Evolutionary conservation across 2,113 vertebrate genomes (phyloP).

Genomic region (Raja brachyura): DNA sequence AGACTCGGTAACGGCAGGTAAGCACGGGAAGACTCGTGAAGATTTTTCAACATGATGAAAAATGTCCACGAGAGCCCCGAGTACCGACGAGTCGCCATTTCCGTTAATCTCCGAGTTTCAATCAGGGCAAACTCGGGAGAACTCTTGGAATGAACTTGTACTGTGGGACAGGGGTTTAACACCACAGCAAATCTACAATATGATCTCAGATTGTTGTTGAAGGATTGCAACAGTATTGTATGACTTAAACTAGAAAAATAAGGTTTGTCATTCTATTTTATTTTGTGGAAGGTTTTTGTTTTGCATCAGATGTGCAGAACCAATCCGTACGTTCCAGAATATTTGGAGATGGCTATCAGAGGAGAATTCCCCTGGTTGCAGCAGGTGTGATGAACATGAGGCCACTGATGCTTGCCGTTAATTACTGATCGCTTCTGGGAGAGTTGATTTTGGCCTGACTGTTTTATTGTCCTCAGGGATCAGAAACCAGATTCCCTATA

Average conservation of each 20-base stretch:
- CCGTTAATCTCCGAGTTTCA: too few relatives aligned
- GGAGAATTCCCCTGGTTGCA: background rate
- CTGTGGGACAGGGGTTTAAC: too few relatives aligned
- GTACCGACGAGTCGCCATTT: too few relatives aligned
- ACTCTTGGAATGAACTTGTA: too few relatives aligned
- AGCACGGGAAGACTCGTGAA: too few relatives aligned
- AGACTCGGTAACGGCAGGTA: too few relatives aligned
- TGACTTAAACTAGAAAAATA: background rate
- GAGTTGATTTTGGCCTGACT: background rate
- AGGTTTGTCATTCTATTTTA: background rate
- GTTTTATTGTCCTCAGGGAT: background rate
- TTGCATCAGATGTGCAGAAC: background rate
- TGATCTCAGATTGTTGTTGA: background rate
- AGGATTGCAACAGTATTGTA: background rate
- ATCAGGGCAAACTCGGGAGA: too few relatives aligned
- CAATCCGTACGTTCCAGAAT: background rate
- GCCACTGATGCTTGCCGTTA: background rate
- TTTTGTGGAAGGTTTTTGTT: background rate
- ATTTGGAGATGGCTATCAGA: background rate
- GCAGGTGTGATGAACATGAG: background rate
- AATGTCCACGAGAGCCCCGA: too few relatives aligned
- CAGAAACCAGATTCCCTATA: background rate
- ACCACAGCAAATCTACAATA: background rate
- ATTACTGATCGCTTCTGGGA: background rate
- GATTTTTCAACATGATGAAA: too few relatives aligned